Conservation (phyloP, 2,113 vertebrate genomes). For the Lophotis ruficrista region DNA sequence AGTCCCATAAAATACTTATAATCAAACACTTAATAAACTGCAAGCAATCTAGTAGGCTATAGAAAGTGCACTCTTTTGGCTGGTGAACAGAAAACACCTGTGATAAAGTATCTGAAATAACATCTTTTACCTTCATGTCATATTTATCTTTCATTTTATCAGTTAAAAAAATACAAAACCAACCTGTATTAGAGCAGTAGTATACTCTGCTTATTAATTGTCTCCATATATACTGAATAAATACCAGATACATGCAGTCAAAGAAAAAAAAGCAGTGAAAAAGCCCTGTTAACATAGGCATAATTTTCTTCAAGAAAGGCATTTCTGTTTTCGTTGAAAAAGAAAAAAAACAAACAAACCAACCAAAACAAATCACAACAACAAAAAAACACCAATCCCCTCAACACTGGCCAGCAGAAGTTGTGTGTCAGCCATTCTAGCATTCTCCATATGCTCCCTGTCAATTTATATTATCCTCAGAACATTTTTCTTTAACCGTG, state of each 20-base stretch:
- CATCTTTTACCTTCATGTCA: not conserved
- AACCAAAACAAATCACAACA: not conserved
- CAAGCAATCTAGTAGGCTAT: not conserved
- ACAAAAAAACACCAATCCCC: not conserved
- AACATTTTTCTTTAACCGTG: not conserved
- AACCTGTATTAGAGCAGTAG: not conserved
- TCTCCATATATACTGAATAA: not conserved
- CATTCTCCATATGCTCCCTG: not conserved
- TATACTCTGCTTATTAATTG: rapidly evolving
- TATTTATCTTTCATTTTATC: not conserved
- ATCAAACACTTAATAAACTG: not conserved
- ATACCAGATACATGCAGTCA: not conserved
- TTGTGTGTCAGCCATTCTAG: not conserved
- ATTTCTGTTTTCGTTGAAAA: not conserved
- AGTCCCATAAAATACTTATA: not conserved
- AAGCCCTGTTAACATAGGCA: not conserved
- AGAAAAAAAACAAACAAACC: not conserved
- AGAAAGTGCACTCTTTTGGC: not conserved
- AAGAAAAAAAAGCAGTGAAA: not conserved
- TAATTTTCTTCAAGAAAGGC: not conserved
- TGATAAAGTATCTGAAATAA: not conserved
- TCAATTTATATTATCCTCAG: not conserved
- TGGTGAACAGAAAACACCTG: not conserved
- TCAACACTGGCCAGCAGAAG: not conserved
- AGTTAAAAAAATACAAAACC: not conserved